Evolutionary conservation across 2,797 vertebrate genomes (phyloP).

Genomic region (Sitta carolinensis): DNA sequence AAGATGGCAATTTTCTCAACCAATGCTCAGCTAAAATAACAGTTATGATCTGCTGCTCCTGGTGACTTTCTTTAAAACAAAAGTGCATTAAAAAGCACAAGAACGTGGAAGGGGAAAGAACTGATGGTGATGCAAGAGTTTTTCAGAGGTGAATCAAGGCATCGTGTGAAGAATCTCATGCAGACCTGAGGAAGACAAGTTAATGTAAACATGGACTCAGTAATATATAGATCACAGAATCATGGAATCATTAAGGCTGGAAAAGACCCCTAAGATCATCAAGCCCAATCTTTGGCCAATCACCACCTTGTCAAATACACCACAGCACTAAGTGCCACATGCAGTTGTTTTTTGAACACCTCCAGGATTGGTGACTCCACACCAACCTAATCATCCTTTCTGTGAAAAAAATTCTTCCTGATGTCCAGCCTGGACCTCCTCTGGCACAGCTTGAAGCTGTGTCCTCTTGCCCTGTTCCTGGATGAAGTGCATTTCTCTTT

Average conservation of each 20-base stretch:
- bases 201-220: background rate
- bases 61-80: background rate
- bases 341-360: background rate
- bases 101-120: background rate
- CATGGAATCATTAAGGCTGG: background rate
- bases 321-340: background rate
- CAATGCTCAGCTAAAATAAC: background rate
- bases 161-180: background rate
- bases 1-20: background rate
- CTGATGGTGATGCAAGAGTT: background rate
- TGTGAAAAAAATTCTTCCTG: background rate
- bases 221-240: background rate
- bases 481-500: background rate
- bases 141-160: background rate
- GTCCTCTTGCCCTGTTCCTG: background rate
- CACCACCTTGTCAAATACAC: background rate
- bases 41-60: background rate
- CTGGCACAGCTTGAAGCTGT: background rate
- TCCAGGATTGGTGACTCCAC: background rate
- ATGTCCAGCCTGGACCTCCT: background rate
- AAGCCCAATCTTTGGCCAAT: background rate
- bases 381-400: background rate
- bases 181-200: background rate
- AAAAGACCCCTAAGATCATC: background rate
- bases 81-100: background rate